Evolutionary conservation across 2,888 invertebrate species (phyloP).

Genomic region (Pseudeuparius sepicola): DNA sequence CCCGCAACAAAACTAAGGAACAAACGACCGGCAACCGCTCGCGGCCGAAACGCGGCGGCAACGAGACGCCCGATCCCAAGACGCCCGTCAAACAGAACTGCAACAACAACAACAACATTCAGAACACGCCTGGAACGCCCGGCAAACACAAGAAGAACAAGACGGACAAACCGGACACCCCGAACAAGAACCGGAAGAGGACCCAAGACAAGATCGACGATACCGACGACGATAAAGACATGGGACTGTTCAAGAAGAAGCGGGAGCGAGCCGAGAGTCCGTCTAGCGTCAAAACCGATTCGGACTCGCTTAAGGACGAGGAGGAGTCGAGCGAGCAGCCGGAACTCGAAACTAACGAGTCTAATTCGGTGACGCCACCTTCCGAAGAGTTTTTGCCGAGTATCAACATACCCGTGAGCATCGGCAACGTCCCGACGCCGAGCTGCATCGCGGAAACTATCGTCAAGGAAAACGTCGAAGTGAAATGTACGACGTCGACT

Average conservation of each 20-base stretch:
- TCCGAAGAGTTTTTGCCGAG: no score
- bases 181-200: conserved; percentile 46
- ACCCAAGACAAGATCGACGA: conserved; percentile 38
- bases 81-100: conserved; percentile 42
- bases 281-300: conserved; percentile 74
- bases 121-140: conserved; percentile 18
- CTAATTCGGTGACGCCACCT: no score
- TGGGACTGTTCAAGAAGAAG: conserved; percentile 40
- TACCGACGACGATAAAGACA: conserved; percentile 40
- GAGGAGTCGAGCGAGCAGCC: conserved; percentile 14
- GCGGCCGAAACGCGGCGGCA: conserved; percentile 49
- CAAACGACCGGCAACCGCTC: conserved; percentile 41
- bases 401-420: background rate
- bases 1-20: conserved; percentile 74
- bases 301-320: conserved; percentile 69
- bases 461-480: no score
- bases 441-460: background rate
- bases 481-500: conserved; percentile 11
- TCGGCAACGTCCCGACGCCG: background rate
- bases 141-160: conserved; percentile 29
- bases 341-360: conserved; percentile 14
- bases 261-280: conserved; percentile 54
- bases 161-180: conserved; percentile 44
- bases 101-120: conserved; percentile 15
- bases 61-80: conserved; percentile 38